phyloP scores from a whole-genome alignment of 2,888 invertebrate genomes.

The Tenthredo mesomela region DNA sequence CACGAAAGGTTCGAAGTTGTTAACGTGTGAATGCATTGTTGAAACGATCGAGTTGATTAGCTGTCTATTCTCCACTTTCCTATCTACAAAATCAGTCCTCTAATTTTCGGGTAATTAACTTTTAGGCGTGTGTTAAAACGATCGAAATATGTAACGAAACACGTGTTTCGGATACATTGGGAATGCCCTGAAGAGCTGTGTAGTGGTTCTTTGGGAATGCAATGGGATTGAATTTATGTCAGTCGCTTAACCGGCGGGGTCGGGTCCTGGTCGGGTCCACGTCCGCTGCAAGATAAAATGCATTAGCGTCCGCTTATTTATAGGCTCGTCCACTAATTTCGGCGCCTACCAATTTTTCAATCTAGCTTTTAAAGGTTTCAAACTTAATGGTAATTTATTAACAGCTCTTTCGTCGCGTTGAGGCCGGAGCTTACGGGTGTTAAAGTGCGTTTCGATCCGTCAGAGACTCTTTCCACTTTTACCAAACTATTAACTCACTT shows the following conservation, averaged over 20 bases:
- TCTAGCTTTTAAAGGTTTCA: conserved; percentile 57
- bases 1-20: conserved; percentile 13
- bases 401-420: conserved; percentile 49
- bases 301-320: conserved; percentile 73
- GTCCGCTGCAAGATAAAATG: conserved; percentile 69
- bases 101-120: conserved; percentile 30
- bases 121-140: conserved; percentile 29
- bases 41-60: conserved; percentile 41
- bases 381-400: conserved; percentile 64
- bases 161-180: conserved; percentile 68
- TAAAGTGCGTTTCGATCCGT: conserved; percentile 54
- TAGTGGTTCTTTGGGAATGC: conserved; percentile 56
- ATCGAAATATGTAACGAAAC: conserved; percentile 66
- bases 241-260: conserved; percentile 60
- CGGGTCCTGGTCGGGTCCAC: conserved; percentile 37
- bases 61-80: neutral
- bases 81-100: conserved; percentile 45
- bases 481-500: conserved; percentile 56
- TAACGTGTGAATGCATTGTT: conserved; percentile 47
- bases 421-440: neutral
- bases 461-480: conserved; percentile 57
- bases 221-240: conserved; percentile 65
- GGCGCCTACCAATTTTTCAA: conserved; percentile 69
- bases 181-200: conserved; percentile 58
- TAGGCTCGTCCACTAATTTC: conserved; percentile 68